Evolutionary conservation across 2,888 invertebrate species (phyloP), one percentile per base, ranked within the genome.

Genomic region (Vanessa cardui): DNA sequence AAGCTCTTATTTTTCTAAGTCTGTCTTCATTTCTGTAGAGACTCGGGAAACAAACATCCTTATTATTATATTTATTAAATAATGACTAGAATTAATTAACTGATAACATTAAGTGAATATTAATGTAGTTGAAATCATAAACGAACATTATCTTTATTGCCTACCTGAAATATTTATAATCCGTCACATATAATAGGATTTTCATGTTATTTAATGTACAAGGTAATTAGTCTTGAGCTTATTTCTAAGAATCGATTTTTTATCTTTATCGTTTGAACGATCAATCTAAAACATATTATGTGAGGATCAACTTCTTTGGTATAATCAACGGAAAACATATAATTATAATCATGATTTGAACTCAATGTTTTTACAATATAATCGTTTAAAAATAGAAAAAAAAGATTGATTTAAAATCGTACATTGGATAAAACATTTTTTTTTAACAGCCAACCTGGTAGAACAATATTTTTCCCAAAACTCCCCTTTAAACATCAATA

Each of bases 131-230:
- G 47, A 52, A 52, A 26, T 21, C 1, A 20, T 50, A 21, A 20
- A 26, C 1, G 18, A 21, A 52, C 26, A 52, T 45, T 20, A 18
- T 20, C 20, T 44, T 12, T 18, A 20, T 58, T 12, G 18, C 18
- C n/a, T n/a, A 18, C 7, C 50, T 33, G 15, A 16, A 62, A n/a
- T 33, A 21, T 18, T 33, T 60, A 7, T 31, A 60, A 45, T 46
- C 20, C 9, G 20, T 46, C 18, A 58, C 44, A 33, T 56, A 7
- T 66, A 66, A 66, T 66, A 44, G 47, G 47, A 18, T 66, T 66
- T 66, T 44, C 49, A 26, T 66, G 66, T 66, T 49, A n/a, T 31
- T 49, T 62, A 49, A 66, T 39, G 56, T 50, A 66, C 54, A 39
- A 50, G 49, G 58, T 58, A 66, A 66, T 66, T 66, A 62, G 16